Percentiles rank a stretch among this genome's conserved stretches.
Conservation (phyloP, 2,113 vertebrate species). For the Trematocara variabile region DNA sequence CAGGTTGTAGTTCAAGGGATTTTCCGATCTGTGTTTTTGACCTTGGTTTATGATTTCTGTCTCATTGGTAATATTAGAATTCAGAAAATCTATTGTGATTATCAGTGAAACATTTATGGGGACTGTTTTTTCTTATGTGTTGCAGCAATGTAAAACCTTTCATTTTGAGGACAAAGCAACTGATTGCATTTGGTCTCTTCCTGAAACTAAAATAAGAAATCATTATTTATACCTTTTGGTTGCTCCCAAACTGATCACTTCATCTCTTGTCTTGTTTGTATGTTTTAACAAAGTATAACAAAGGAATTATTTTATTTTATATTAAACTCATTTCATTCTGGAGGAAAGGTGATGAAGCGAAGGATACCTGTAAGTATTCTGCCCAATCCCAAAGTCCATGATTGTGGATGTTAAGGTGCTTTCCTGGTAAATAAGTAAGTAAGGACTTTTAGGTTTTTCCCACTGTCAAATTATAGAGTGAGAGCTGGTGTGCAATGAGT, state of each 20-base stretch:
- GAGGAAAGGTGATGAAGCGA: not conserved
- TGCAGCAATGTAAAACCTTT: not conserved
- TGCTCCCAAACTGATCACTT: not conserved
- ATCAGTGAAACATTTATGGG: not conserved
- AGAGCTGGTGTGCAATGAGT: not conserved
- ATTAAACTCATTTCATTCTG: not conserved
- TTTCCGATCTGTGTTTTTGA: not conserved
- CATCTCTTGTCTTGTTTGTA: not conserved
- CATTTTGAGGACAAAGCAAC: not conserved
- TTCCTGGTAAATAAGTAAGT: not conserved
- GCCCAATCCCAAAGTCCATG: not conserved
- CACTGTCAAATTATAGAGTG: not conserved
- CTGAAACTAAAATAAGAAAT: not conserved
- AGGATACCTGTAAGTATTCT: not conserved
- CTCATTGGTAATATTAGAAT: not conserved
- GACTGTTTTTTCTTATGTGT: not conserved
- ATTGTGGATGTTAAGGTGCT: not conserved
- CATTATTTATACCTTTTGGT: not conserved
- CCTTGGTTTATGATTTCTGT: not conserved
- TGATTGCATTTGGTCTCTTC: not conserved
- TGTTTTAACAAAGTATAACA: not conserved
- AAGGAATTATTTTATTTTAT: not conserved
- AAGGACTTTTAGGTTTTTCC: not conserved
- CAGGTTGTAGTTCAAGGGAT: not conserved
- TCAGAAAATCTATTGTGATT: fast-evolving